These are phyloP conservation scores for Falco concolor DNA, from an alignment of 2,797 vertebrate species.

Conservation along the genomic window DNA sequence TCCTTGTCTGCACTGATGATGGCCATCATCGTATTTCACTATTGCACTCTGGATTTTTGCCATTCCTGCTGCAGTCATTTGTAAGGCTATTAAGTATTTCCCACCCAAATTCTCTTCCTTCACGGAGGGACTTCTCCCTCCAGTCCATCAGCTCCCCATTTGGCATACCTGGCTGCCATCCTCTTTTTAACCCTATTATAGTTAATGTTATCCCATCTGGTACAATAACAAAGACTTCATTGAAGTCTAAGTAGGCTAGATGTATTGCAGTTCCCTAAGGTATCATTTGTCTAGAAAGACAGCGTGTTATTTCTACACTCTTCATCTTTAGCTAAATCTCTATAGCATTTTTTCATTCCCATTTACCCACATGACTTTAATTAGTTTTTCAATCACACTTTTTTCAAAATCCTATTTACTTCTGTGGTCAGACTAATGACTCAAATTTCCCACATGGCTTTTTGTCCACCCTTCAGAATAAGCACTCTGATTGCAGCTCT, in stretches of 20 bases:
- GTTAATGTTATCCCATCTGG: background rate
- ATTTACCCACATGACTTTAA: background rate
- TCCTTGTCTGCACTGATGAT: background rate
- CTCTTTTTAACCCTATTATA: background rate
- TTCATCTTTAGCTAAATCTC: background rate
- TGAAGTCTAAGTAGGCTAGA: background rate
- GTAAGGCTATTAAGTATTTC: background rate
- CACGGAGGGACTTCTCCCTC: background rate
- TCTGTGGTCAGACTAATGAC: background rate
- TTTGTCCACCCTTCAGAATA: background rate
- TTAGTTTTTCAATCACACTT: background rate
- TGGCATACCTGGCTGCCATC: background rate
- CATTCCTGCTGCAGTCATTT: background rate
- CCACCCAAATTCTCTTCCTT: background rate
- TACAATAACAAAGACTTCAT: background rate
- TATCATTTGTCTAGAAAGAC: background rate
- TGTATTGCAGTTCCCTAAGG: background rate
- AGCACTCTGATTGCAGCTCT: background rate
- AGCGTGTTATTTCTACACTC: background rate
- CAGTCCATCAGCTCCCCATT: background rate
- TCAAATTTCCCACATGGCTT: background rate
- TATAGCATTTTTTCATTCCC: background rate
- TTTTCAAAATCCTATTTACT: background rate
- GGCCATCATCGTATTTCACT: background rate
- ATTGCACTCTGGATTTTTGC: background rate